phyloP scores from a whole-genome alignment of 2,797 vertebrate genomes.

The Acanthurus lineatus region DNA sequence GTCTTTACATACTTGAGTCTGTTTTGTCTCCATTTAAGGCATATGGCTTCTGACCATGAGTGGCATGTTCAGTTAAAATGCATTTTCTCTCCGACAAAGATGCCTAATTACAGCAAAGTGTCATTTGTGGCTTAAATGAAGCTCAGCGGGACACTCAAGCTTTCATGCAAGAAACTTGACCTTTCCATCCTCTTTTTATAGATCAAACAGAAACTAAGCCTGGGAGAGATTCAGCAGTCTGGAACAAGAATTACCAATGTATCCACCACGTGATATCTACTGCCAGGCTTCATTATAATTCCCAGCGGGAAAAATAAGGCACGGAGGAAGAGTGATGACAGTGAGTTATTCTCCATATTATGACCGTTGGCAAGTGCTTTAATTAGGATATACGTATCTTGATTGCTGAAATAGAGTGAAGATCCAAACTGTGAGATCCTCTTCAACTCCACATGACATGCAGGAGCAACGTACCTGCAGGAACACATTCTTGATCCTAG shows the following conservation, averaged over 20 bases:
- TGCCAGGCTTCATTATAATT: slow-evolving; percentile 13
- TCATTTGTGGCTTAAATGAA: slow-evolving; percentile 12
- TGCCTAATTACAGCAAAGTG: slow-evolving; percentile 33
- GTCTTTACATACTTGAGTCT: background rate
- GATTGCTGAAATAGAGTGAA: slow-evolving; percentile 15
- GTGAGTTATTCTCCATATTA: slow-evolving; percentile 24
- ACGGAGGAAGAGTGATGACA: slow-evolving; percentile 18
- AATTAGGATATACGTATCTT: slow-evolving; percentile 32
- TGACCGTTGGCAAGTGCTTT: slow-evolving; percentile 39
- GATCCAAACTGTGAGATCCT: slow-evolving; percentile 22
- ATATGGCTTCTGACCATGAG: background rate
- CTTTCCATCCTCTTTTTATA: slow-evolving; percentile 37
- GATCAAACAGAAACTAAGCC: slow-evolving; percentile 34
- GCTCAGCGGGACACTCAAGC: slow-evolving; percentile 17
- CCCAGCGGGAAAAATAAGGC: slow-evolving; percentile 23
- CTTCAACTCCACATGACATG: slow-evolving; percentile 1
- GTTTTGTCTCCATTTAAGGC: background rate
- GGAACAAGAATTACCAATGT: slow-evolving; percentile 42
- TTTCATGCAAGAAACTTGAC: slow-evolving; percentile 36
- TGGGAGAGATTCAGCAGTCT: slow-evolving; percentile 22
- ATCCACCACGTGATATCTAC: slow-evolving; percentile 6
- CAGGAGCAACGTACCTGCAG: slow-evolving; percentile 6
- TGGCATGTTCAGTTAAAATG: slow-evolving; percentile 13
- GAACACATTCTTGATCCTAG: slow-evolving; percentile 5
- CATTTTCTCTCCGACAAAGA: slow-evolving; percentile 23